Percentiles rank a stretch among this genome's conserved stretches.
phyloP scores from a whole-genome alignment of 2,888 invertebrate species.

The Ceriagrion tenellum region DNA sequence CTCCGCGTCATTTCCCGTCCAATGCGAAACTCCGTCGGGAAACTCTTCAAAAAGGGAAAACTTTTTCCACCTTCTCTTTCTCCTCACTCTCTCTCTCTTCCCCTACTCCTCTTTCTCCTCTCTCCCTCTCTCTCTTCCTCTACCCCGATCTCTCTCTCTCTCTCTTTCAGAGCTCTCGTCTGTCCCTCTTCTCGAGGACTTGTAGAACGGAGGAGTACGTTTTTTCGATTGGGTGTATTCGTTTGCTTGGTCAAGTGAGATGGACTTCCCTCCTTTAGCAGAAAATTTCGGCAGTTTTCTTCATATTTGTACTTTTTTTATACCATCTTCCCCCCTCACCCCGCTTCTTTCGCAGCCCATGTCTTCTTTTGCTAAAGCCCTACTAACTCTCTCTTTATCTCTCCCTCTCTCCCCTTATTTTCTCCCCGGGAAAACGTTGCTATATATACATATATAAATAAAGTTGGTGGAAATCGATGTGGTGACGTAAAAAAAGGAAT shows the following conservation, averaged over 20 bases:
- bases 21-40: background rate
- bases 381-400: no score
- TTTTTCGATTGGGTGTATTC: slow-evolving; percentile 11
- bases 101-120: no score
- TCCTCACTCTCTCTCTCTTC: background rate
- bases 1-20: background rate
- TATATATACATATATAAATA: no score
- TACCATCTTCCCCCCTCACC: background rate
- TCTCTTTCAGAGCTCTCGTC: no score
- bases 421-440: no score
- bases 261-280: background rate
- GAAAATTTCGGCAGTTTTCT: background rate
- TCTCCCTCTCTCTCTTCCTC: background rate
- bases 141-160: no score
- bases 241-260: slow-evolving; percentile 16
- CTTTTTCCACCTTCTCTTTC: background rate
- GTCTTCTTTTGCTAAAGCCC: background rate
- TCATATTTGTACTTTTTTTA: background rate
- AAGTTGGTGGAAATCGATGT: background rate
- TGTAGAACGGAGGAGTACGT: background rate
- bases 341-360: background rate
- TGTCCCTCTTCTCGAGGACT: background rate
- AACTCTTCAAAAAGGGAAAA: background rate
- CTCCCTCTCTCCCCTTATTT: no score
- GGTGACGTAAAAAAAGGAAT: background rate